phyloP scores from a whole-genome alignment of 2,888 invertebrate genomes.

The Cenopis cana region DNA sequence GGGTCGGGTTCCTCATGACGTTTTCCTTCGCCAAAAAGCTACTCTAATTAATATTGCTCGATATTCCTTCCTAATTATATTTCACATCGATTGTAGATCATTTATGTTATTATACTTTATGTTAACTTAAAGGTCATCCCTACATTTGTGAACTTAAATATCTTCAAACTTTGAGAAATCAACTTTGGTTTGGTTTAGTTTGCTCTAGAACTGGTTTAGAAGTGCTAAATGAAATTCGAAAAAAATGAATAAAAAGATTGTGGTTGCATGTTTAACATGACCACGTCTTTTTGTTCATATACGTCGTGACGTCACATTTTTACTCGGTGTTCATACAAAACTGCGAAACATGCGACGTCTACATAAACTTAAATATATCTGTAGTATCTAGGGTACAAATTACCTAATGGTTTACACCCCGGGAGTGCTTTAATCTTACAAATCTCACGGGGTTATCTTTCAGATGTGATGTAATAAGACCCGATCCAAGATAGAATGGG shows the following conservation, averaged over 20 bases:
- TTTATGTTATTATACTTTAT: too few species aligned
- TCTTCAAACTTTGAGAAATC: background rate
- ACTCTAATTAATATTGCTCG: too few species aligned
- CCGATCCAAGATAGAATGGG: slow-evolving; percentile 18
- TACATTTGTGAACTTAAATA: background rate
- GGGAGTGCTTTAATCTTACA: slow-evolving; percentile 3
- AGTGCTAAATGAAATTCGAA: too few species aligned
- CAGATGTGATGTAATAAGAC: slow-evolving; percentile 19
- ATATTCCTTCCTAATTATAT: too few species aligned
- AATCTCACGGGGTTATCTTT: slow-evolving; percentile 22
- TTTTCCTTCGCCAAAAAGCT: too few species aligned
- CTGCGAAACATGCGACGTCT: background rate
- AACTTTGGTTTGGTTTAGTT: too few species aligned
- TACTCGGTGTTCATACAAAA: background rate
- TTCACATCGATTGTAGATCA: too few species aligned
- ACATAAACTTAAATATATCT: background rate
- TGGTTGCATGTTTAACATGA: too few species aligned
- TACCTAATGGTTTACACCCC: slow-evolving; percentile 35
- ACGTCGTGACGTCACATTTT: background rate
- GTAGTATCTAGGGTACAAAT: slow-evolving; percentile 26
- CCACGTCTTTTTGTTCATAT: too few species aligned
- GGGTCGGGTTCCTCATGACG: too few species aligned
- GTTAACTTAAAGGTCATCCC: background rate
- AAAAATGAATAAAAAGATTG: too few species aligned
- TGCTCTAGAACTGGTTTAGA: too few species aligned